Evolutionary conservation across 2,888 invertebrate genomes (phyloP).

Genomic region (Pseudeuparius sepicola): DNA sequence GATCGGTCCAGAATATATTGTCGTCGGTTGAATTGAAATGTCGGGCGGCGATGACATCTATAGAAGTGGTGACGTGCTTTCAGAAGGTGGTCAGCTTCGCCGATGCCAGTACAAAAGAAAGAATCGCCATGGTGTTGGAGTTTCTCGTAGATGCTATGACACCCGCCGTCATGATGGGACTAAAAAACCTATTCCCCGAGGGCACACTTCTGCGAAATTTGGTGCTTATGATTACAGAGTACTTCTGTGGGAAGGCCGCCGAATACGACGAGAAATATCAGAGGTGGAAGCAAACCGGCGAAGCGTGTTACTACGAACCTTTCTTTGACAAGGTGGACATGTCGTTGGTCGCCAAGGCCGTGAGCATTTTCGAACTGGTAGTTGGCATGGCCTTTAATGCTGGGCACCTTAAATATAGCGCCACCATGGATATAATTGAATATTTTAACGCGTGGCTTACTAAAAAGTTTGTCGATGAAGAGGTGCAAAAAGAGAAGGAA

Average conservation of each 20-base stretch:
- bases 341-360: slow-evolving; percentile 15
- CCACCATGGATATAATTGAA: slow-evolving; percentile 23
- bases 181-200: neutral
- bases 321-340: slow-evolving; percentile 20
- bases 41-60: too few relatives aligned
- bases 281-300: slow-evolving; percentile 19
- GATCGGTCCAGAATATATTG: too few relatives aligned
- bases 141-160: too few relatives aligned
- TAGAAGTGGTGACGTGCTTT: too few relatives aligned
- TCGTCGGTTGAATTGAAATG: too few relatives aligned
- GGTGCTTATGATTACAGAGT: slow-evolving; percentile 15
- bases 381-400: slow-evolving; percentile 19
- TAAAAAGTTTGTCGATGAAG: slow-evolving; percentile 18
- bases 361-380: slow-evolving; percentile 20
- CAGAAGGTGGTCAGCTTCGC: too few relatives aligned
- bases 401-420: slow-evolving; percentile 14
- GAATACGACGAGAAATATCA: slow-evolving; percentile 20
- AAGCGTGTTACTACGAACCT: slow-evolving; percentile 17
- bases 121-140: slow-evolving; percentile 15
- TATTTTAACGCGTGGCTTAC: slow-evolving; percentile 24
- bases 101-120: too few relatives aligned
- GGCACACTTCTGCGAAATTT: too few relatives aligned
- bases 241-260: slow-evolving; percentile 17
- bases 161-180: too few relatives aligned
- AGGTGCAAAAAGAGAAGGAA: slow-evolving; percentile 14